Evolutionary conservation across 2,113 vertebrate species (phyloP).

Genomic region (Hymenochirus boettgeri): DNA sequence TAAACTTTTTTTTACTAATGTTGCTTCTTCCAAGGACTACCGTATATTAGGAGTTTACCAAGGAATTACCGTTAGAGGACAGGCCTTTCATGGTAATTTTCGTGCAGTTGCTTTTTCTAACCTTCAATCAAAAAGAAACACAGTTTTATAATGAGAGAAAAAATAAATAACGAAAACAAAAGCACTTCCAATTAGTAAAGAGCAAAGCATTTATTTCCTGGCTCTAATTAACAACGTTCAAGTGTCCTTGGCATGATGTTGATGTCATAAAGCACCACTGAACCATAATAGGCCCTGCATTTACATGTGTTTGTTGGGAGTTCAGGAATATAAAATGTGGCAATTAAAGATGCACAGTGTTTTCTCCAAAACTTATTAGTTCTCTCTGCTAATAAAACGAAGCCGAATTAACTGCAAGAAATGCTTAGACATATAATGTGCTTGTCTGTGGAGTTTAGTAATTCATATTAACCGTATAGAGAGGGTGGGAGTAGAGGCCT

Average conservation of each 20-base stretch:
- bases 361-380: constrained; percentile 8
- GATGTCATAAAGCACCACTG: constrained; percentile 37
- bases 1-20: constrained; percentile 5
- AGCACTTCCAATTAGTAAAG: constrained; percentile 46
- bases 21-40: constrained; percentile 20
- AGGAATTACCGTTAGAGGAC: constrained; percentile 29
- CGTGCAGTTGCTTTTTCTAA: constrained; percentile 28
- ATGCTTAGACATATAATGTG: constrained; percentile 15
- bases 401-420: not conserved
- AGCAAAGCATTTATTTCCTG: constrained; percentile 40
- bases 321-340: constrained; percentile 31
- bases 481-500: no score
- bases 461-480: constrained; percentile 9
- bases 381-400: constrained; percentile 15
- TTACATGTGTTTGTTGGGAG: not conserved
- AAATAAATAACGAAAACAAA: constrained; percentile 8
- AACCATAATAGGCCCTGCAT: constrained; percentile 8
- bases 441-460: not conserved
- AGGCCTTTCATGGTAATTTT: constrained; percentile 29
- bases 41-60: constrained; percentile 11
- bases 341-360: constrained; percentile 10
- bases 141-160: constrained; percentile 42
- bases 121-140: constrained; percentile 36
- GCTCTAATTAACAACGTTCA: constrained; percentile 40
- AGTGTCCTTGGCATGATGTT: constrained; percentile 28